These are phyloP conservation scores for Capitella teleta DNA, from an alignment of 1,140 invertebrate genomes.

Conservation along the genomic window DNA sequence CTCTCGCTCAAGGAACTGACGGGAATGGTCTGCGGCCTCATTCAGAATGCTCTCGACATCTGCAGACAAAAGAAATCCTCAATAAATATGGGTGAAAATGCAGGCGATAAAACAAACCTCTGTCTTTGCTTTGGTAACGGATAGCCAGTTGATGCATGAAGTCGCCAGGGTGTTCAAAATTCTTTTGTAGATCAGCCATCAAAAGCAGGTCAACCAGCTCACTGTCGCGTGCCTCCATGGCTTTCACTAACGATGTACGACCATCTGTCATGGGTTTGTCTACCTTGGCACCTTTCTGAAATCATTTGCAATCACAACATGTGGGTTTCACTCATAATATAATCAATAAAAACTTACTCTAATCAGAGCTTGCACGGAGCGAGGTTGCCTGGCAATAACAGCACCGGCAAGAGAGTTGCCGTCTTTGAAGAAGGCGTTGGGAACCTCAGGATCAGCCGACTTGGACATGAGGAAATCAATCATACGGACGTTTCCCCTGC, in stretches of 20 bases:
- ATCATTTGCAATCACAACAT: not conserved
- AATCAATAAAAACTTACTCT: not conserved
- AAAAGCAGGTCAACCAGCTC: slow-evolving; percentile 8
- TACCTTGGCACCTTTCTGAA: slow-evolving; percentile 12
- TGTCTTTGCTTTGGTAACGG: slow-evolving; percentile 8
- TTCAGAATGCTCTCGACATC: not conserved
- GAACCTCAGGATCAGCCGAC: not conserved
- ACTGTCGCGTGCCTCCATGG: slow-evolving; percentile 4
- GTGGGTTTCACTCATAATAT: not conserved
- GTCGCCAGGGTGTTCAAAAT: slow-evolving; percentile 3
- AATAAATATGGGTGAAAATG: not conserved
- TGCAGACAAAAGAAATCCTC: not conserved
- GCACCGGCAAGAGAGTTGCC: not conserved
- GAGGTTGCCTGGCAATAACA: not conserved
- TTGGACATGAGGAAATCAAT: not conserved
- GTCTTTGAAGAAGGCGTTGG: not conserved
- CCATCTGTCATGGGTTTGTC: slow-evolving; percentile 12
- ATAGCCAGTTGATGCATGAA: slow-evolving; percentile 10
- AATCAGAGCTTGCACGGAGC: not conserved
- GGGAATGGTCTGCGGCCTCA: not conserved
- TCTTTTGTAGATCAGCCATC: slow-evolving; percentile 9
- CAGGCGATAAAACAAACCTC: slow-evolving; percentile 1
- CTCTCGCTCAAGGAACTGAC: not conserved
- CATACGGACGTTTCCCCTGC: not conserved
- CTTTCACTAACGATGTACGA: slow-evolving; percentile 9